Conservation (phyloP, 2,113 vertebrate genomes). For the Narcine bancroftii region DNA sequence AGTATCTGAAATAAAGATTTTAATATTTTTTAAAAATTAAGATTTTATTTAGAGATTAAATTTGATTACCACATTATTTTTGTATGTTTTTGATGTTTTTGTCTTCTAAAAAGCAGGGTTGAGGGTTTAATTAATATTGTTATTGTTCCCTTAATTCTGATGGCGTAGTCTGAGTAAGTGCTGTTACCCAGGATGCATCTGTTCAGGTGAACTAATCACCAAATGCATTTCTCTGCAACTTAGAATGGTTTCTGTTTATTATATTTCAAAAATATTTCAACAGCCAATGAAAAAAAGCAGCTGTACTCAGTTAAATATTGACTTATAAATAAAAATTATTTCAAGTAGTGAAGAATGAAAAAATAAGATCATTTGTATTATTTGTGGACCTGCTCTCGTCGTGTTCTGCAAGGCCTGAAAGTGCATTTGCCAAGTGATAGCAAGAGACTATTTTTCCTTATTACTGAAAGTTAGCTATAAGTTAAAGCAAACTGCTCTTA, state of each 20-base stretch:
- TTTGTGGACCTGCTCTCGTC: background rate
- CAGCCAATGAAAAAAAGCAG: background rate
- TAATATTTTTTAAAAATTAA: background rate
- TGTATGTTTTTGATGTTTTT: background rate
- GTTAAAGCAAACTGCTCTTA: background rate
- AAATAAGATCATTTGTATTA: background rate
- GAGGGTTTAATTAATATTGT: background rate
- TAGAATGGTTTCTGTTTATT: background rate
- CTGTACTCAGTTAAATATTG: background rate
- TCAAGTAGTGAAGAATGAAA: background rate
- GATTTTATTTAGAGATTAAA: background rate
- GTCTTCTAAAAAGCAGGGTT: background rate
- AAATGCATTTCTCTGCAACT: background rate
- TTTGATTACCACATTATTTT: background rate
- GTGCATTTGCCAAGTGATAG: background rate
- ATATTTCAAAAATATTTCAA: background rate
- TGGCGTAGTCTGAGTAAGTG: background rate
- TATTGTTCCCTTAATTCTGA: background rate
- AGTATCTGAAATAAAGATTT: background rate
- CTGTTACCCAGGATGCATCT: background rate
- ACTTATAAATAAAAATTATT: background rate
- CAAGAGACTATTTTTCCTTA: background rate
- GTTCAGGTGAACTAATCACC: background rate
- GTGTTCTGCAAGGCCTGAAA: background rate
- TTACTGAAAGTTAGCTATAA: background rate